Evolutionary conservation across 1,140 invertebrate genomes (phyloP).

Genomic region (Drosophila malerkotliana): DNA sequence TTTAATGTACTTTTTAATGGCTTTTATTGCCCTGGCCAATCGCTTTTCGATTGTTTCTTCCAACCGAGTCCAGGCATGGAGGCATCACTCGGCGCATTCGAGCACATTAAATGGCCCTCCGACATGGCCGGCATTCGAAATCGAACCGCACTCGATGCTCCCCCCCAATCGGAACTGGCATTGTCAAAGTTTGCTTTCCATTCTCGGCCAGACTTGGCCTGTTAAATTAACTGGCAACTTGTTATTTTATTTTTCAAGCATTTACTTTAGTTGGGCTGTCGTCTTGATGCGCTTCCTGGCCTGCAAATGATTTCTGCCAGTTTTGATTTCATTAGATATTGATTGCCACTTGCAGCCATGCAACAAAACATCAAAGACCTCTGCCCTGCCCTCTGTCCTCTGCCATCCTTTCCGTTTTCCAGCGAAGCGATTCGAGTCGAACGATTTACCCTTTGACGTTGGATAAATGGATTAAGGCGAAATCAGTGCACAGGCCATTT

Average conservation of each 20-base stretch:
- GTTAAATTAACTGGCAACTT: slow-evolving; percentile 7
- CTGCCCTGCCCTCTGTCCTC: no score
- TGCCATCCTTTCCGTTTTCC: no score
- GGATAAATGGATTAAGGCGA: slow-evolving; percentile 29
- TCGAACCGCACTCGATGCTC: background rate
- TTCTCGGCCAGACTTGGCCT: background rate
- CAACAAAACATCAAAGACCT: slow-evolving; percentile 19
- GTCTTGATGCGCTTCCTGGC: background rate
- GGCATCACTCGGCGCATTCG: slow-evolving; percentile 23
- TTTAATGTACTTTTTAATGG: slow-evolving; percentile 73
- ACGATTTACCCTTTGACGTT: slow-evolving; percentile 24
- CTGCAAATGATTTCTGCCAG: background rate
- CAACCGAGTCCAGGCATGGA: background rate
- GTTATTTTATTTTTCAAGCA: background rate
- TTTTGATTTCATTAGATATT: slow-evolving; percentile 59
- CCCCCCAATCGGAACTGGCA: slow-evolving; percentile 15
- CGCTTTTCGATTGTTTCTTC: slow-evolving; percentile 59
- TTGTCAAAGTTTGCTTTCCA: slow-evolving; percentile 20
- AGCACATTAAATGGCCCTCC: slow-evolving; percentile 60
- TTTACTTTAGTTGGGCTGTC: background rate
- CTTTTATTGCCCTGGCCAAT: slow-evolving; percentile 70
- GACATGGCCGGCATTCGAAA: slow-evolving; percentile 46
- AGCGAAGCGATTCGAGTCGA: background rate
- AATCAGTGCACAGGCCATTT: slow-evolving; percentile 20
- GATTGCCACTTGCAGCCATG: slow-evolving; percentile 40